A percentile compares a stretch with the other conserved stretches of the same genome.
These are phyloP conservation scores for Palythoa caribaeorum DNA, from an alignment of 92 coral and sea anemone species.

Conservation along the genomic window DNA sequence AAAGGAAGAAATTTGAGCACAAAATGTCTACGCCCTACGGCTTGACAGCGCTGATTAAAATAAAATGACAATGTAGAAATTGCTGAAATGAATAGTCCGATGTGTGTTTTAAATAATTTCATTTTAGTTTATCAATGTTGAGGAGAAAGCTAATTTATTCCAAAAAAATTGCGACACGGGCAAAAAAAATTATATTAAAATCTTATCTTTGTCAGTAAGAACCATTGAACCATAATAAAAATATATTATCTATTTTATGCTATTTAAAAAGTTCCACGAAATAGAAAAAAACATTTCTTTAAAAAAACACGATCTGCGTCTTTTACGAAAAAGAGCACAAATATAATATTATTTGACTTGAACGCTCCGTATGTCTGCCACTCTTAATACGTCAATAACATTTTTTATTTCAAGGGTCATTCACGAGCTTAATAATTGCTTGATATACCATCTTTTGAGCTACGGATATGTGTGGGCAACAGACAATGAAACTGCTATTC, in stretches of 20 bases:
- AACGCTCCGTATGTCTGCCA: not conserved
- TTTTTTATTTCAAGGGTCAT: not conserved
- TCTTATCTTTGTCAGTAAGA: not conserved
- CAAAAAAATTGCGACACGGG: not conserved
- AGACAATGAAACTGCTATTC: not conserved
- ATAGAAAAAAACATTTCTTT: too few relatives aligned
- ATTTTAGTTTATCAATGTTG: not conserved
- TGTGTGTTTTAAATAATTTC: not conserved
- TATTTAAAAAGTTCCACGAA: not conserved
- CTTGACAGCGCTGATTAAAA: not conserved
- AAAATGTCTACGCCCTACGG: not conserved
- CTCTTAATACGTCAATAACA: not conserved
- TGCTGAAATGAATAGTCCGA: not conserved
- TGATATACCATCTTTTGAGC: not conserved
- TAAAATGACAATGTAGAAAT: not conserved
- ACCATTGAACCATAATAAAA: not conserved
- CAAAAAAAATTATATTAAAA: not conserved
- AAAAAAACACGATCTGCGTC: not conserved
- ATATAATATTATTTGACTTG: not conserved
- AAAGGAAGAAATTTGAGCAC: constrained; percentile 23
- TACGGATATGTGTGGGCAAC: not conserved
- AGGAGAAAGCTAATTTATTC: not conserved
- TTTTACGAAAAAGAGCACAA: not conserved
- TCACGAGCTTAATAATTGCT: not conserved
- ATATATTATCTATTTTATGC: not conserved